phyloP scores from a whole-genome alignment of 2,888 invertebrate species.

The Zhuqinia jingwanae region DNA sequence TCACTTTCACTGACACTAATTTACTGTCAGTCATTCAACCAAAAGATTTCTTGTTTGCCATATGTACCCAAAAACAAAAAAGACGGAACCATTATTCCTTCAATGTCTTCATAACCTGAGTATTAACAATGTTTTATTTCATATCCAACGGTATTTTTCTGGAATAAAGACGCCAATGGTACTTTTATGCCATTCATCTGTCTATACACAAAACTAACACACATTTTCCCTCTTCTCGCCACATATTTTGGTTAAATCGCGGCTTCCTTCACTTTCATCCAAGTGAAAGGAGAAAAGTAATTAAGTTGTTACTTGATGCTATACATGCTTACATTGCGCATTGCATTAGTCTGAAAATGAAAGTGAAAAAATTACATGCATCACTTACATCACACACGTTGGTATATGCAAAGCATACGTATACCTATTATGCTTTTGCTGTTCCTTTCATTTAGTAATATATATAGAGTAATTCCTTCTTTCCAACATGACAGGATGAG shows the following conservation, averaged over 20 bases:
- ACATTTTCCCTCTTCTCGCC: not conserved
- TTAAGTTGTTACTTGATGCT: constrained; percentile 19
- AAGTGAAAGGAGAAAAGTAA: constrained; percentile 32
- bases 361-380: too few species aligned
- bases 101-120: not conserved
- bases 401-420: too few species aligned
- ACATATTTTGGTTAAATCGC: constrained; percentile 21
- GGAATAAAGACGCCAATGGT: too few species aligned
- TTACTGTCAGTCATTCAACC: constrained; percentile 4
- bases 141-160: too few species aligned
- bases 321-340: too few species aligned
- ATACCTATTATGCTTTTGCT: not conserved
- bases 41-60: constrained; percentile 1
- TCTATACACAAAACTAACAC: not conserved
- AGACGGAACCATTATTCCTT: not conserved
- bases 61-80: not conserved
- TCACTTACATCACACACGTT: not conserved
- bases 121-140: not conserved
- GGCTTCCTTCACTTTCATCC: constrained; percentile 22
- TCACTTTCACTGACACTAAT: not conserved
- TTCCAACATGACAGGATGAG: constrained; percentile 17
- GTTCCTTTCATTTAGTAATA: not conserved
- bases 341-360: not conserved
- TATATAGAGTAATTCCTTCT: not conserved
- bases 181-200: not conserved